These are phyloP conservation scores for Leptonema lineaticorne DNA, from an alignment of 1,140 invertebrate species.

Conservation along the genomic window DNA sequence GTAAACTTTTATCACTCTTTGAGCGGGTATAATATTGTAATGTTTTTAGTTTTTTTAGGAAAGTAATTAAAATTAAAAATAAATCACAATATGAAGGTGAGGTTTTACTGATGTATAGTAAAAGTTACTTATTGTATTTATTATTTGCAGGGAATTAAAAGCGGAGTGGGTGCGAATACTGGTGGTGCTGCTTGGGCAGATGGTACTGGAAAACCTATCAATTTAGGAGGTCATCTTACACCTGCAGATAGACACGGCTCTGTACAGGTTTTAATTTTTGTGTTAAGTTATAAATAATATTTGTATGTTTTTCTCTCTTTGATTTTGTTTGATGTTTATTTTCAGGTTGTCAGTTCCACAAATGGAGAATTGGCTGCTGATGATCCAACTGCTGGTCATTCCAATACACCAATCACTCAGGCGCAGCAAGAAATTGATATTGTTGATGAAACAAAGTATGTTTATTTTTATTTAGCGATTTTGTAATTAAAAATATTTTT, in stretches of 20 bases:
- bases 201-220: conserved; percentile 52
- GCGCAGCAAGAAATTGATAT: conserved; percentile 88
- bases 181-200: conserved; percentile 61
- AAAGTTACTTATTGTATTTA: neutral
- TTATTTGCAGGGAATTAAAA: conserved; percentile 55
- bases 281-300: neutral
- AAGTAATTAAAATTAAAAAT: no score
- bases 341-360: conserved; percentile 94
- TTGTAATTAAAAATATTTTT: no score
- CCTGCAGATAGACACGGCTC: conserved; percentile 92
- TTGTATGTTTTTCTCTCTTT: neutral
- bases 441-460: conserved; percentile 89
- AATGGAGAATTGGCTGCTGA: conserved; percentile 94
- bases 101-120: neutral
- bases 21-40: no score
- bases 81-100: no score
- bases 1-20: no score
- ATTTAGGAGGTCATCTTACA: conserved; percentile 72
- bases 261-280: conserved; percentile 74
- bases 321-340: conserved; percentile 26
- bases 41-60: no score
- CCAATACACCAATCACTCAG: conserved; percentile 93
- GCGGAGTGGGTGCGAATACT: conserved; percentile 55
- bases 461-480: conserved; percentile 41
- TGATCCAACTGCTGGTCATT: conserved; percentile 93